Base-by-base conservation (phyloP, 2,888 invertebrate species). In the Morpho achilles region DNA sequence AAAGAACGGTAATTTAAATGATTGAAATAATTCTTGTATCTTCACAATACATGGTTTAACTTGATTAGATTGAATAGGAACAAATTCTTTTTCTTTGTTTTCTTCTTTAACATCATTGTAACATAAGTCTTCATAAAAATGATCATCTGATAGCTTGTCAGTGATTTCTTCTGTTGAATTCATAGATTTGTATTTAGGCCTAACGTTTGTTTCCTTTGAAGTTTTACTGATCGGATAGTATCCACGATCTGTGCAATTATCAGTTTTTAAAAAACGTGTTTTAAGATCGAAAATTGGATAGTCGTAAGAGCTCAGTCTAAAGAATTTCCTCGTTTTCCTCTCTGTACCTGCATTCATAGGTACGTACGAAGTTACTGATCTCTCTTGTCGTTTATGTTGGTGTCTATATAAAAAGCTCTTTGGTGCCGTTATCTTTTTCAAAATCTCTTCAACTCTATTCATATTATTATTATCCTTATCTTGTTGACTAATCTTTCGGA, bases 401-500 rank as follows among this genome's bases (percentile, higher is more conserved):
- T 87, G 77, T 71, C 88, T 83, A 56, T 91, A 91, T 0, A 91
- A 64, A 66, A 91, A 91, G 62, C 91, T 91, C 65, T 88, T 91
- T 0, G 86, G 82, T 44, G 87, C 86, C 1, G 85, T 84, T 42
- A 90, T 73, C 66, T 71, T 84, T 58, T 80, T 83, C 6, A 89
- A 68, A 41, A 90, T 70, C 46, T 89, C 90, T 65, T 89, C 90
- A 1, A 87, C 82, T 7, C 74, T 75, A 46, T 66, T 77, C 39
- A 77, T 72, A n/a, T 45, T 45, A 45, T 74, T 67, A 3, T 67
- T 60, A 44, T 66, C 51, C 6, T 67, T 56, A 3, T 71, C 70
- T 52, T 73, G 72, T 46, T 74, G 74, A 39, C 67, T 72, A 6
- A 69, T 66, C 62, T 71, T 75, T n/a, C 72, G 67, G 0, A 73